Evolutionary conservation across 2,113 vertebrate genomes (phyloP), one percentile per base, ranked within the genome.

Genomic region (Mesitornis unicolor): DNA sequence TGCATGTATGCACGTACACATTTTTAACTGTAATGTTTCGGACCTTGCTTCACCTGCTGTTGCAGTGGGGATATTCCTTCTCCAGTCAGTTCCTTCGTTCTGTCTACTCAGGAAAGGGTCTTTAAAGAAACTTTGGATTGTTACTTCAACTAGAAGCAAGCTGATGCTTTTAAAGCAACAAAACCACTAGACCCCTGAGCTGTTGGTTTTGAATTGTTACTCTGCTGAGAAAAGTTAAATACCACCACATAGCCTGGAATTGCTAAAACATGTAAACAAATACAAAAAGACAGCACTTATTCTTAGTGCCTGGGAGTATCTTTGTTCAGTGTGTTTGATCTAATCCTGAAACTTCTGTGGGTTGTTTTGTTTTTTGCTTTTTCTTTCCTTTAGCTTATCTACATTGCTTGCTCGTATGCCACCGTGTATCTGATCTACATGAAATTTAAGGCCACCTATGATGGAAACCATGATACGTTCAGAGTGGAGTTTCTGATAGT

Each of bases 401-500:
- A 99, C 98, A 98, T 99, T 6, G 99, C 98, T 19, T 99, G 99
- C 91, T 98, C 99, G 0, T 99, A 99, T 18, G 99, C 99, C 97
- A 99, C 99, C 0, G 98, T 99, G 77, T 99, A 99, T 96, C 98
- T 99, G 98, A 99, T 99, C 97, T 99, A 99, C 96, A 97, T 98
- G 92, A 99, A 99, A 92, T 99, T 99, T 94, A 99, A 99, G 97
- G 99, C 99, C 5, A 99, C 99, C 25, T 99, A 99, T 1, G 99
- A 99, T 31, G 99, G 99, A 24, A 99, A 99, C 97, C 99, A 99
- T 2, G 99, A 99, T 93, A 99, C 99, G 1, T 99, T 99, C 98
- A 98, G 99, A 94, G 98, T 99, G 97, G 99, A 99, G 97, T 99
- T 99, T 74, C 98, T 99, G 93, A 99, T 99, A 9, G 98, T 99